Base-by-base conservation (phyloP, 2,797 vertebrate species). In the Mionectes olivaceus region DNA sequence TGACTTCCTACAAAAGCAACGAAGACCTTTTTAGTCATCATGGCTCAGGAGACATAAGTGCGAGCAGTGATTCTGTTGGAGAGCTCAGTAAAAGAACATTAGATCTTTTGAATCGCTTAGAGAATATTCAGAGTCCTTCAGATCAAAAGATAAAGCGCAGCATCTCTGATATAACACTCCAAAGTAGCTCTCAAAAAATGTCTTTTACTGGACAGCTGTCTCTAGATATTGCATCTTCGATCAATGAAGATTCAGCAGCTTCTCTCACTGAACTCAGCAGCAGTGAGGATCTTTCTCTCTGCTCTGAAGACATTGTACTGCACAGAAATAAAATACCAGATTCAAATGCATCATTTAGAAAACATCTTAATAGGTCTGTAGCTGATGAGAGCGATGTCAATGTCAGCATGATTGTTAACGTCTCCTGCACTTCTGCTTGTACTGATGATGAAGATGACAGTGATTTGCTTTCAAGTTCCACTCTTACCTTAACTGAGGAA, bases 371-470 rank as follows among this genome's bases (percentile, higher is more conserved):
- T 94, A 98, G 80, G 59, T 98, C 98, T 4, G 97, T 98, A 68
- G 98, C 97, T 70, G 99, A 99, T 30, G 99, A 99, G 71, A 98
- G 98, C 0, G 99, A 99, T 12, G 98, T 98, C 44, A 99, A 99
- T 83, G 94, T 99, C 96, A 99, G 99, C 97, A 99, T 99, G 98
- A 98, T 99, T 79, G 99, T 99, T 60, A 99, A 99, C 33, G 99
- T 99, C 80, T 99, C 99, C 30, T 99, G 99, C 86, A 99, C 99
- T 25, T 99, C 99, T 41, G 99, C 99, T 21, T 99, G 99, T 92
- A 99, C 99, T 5, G 99, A 99, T 61, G 99, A 99, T 65, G 99
- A 99, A 96, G 99, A 99, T 55, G 99, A 99, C 94, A 99, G 99
- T 61, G 99, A 99, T 97, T 98, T 99, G 68, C 98, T 99, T 86